Evolutionary conservation across 2,888 invertebrate species (phyloP).

Genomic region (Cephus nigrinus): DNA sequence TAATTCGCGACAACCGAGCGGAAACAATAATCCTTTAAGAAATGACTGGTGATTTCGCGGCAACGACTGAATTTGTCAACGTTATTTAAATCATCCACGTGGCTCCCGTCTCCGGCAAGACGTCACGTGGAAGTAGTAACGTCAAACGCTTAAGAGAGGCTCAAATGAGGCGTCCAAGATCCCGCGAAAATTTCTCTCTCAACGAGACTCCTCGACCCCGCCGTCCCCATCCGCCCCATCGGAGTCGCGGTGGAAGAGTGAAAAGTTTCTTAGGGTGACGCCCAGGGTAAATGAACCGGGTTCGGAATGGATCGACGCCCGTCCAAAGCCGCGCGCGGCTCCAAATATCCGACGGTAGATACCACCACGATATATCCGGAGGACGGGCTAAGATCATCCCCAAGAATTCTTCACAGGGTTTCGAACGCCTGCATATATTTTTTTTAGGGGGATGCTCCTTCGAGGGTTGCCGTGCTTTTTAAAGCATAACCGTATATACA

Average conservation of each 20-base stretch:
- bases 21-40: constrained; percentile 28
- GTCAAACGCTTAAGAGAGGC: constrained; percentile 34
- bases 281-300: constrained; percentile 49
- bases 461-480: neutral
- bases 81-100: constrained; percentile 37
- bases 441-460: constrained; percentile 24
- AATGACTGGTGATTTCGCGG: constrained; percentile 16
- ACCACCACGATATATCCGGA: neutral
- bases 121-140: constrained; percentile 12
- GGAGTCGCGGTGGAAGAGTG: constrained; percentile 26
- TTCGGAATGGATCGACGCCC: constrained; percentile 15
- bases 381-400: constrained; percentile 12
- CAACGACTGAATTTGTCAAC: constrained; percentile 34
- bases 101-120: constrained; percentile 8
- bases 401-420: constrained; percentile 18
- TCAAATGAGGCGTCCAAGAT: constrained; percentile 60
- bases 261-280: constrained; percentile 23
- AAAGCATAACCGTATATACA: neutral
- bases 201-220: constrained; percentile 11
- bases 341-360: constrained; percentile 19
- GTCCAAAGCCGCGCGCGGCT: constrained; percentile 17
- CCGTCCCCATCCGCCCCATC: constrained; percentile 20
- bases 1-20: constrained; percentile 25
- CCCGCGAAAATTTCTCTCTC: constrained; percentile 43
- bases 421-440: constrained; percentile 23